These are phyloP conservation scores for Epirrhoe tristata DNA, from an alignment of 2,888 invertebrate genomes.

Conservation along the genomic window DNA sequence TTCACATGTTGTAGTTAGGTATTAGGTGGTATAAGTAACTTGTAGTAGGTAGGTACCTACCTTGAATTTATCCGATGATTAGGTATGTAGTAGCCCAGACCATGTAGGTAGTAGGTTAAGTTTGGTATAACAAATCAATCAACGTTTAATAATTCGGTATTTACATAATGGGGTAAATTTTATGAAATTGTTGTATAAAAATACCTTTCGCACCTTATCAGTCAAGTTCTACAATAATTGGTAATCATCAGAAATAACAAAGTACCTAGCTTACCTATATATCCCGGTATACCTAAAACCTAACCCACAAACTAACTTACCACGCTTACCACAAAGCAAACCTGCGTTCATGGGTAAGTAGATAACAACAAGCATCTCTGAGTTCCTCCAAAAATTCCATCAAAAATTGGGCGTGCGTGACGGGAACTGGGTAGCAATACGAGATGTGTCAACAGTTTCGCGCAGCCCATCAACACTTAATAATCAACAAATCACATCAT, in stretches of 20 bases:
- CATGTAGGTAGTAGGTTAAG: neutral
- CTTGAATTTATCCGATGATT: neutral
- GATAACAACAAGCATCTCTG: slow-evolving; percentile 1
- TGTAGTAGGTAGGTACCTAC: neutral
- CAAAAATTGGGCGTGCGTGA: neutral
- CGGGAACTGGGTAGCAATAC: neutral
- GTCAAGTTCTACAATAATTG: slow-evolving; percentile 50
- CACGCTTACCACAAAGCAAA: neutral
- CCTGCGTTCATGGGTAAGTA: neutral
- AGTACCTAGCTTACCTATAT: no score
- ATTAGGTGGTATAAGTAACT: no score
- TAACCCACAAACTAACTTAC: neutral
- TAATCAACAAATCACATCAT: neutral
- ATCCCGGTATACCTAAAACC: no score
- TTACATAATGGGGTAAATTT: slow-evolving; percentile 12
- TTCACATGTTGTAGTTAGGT: no score
- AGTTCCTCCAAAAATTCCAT: neutral
- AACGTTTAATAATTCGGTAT: neutral
- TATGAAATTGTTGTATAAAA: slow-evolving; percentile 60
- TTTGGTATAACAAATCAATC: slow-evolving; percentile 2
- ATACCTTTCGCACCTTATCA: slow-evolving; percentile 76
- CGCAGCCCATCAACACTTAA: slow-evolving; percentile 2
- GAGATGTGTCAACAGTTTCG: neutral
- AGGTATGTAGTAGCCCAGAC: no score
- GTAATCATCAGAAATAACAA: neutral